Base-by-base conservation (phyloP, 2,888 invertebrate genomes). In the Cryptocheilus praepositus region DNA sequence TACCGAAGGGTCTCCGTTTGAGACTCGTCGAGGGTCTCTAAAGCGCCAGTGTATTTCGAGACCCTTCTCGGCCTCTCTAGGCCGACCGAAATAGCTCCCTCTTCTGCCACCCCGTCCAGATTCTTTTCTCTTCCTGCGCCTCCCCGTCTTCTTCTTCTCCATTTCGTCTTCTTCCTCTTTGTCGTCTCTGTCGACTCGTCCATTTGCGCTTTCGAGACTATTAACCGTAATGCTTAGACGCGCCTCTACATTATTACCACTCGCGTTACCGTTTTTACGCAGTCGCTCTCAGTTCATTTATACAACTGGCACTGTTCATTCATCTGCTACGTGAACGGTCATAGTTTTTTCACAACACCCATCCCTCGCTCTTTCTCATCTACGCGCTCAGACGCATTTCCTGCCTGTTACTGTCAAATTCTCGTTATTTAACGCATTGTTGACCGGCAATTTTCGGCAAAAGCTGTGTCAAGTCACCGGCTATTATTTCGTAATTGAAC, bases 21-120 rank as follows among this genome's bases (percentile, higher is more conserved):
- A 74, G 74, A 67, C 77, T 81, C 80, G 78, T 81, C 74, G 76
- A 74, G 74, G 78, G 74, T 76, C 73, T 72, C 78, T 77, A 81
- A 79, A 77, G 73, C 71, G 69, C 74, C 49, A 43, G 74, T 77
- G 75, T 76, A 79, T 70, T 74, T 72, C 68, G 61, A 43, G 56
- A 28, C 56, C 43, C 67, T 62, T 51, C 67, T 55, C 59, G 44
- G 56, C 56, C 56, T 56, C 67, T 62, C 56, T 64, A 71, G 70
- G 59, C 67, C 56, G 58, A 61, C 73, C 55, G 69, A 74, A 77
- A 71, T 74, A 79, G 72, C 73, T 51, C 67, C 66, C 70, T 59
- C 64, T 63, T 70, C 59, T 49, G 64, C 28, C 44, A 4, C 49
- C 56, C 15, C 56, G 36, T 44, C 43, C 43, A n/a, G 21, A 36